These are phyloP conservation scores for Tadarida brasiliensis DNA, from an alignment of 2,797 vertebrate genomes.

Conservation along the genomic window DNA sequence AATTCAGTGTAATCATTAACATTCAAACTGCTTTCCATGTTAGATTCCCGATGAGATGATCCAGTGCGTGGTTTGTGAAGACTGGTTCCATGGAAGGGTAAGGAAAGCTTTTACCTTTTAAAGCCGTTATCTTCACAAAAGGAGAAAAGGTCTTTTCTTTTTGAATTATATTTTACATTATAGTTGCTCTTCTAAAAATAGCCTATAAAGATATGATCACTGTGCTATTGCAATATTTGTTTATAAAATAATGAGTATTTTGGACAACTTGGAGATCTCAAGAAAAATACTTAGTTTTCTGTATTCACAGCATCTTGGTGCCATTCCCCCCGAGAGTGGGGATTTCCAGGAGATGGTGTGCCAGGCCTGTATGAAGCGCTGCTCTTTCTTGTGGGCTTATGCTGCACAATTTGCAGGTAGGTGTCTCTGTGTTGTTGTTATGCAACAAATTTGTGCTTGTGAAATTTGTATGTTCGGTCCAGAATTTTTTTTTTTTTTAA, in stretches of 20 bases:
- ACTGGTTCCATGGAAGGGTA: conserved; percentile 99
- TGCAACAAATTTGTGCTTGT: not conserved
- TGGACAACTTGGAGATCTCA: not conserved
- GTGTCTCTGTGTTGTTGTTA: not conserved
- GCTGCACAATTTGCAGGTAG: conserved; percentile 92
- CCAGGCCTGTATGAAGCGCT: conserved; percentile 94
- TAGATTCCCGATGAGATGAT: conserved; percentile 99
- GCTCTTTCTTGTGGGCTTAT: conserved; percentile 94
- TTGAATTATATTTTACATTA: conserved; percentile 54
- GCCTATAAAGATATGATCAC: not conserved
- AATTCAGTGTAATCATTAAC: conserved; percentile 21
- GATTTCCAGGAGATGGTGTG: conserved; percentile 99
- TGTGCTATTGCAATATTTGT: not conserved
- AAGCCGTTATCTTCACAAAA: not conserved
- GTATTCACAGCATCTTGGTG: conserved; percentile 93
- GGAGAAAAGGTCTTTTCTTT: conserved; percentile 18
- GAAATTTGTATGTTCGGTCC: not conserved
- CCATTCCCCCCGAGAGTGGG: conserved; percentile 92
- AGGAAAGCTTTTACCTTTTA: conserved; percentile 81
- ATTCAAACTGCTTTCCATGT: not conserved
- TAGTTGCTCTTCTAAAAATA: conserved; percentile 20
- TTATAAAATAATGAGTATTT: conserved; percentile 41
- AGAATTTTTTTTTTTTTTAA: no score
- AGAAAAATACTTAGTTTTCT: conserved; percentile 57
- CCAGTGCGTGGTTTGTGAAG: conserved; percentile 97